Base-by-base conservation (phyloP, 2,888 invertebrate species). In the Creontiades dilutus region DNA sequence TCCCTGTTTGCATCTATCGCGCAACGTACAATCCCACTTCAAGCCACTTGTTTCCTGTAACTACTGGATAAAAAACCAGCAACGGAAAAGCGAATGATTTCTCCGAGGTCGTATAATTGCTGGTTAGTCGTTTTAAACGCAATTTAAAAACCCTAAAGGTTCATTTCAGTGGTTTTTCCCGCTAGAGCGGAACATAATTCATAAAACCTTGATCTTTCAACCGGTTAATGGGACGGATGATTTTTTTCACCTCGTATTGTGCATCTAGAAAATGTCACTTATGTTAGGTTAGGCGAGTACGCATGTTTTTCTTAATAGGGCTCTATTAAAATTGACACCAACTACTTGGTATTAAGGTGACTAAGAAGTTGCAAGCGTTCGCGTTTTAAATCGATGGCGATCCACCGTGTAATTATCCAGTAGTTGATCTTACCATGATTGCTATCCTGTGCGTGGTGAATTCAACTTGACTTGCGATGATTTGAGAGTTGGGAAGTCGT, bases 331-430 rank as follows among this genome's bases (percentile, higher is more conserved):
- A 12, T 14, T 52, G 52, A 52, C 3, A 11, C 1, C 3, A 12
- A 11, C 5, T 16, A 52, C 52, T 52, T 52, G 37, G 7, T 37
- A 7, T 37, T 52, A 52, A 52, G 52, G 52, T 52, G 52, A 52
- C 16, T 52, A 16, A 7, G 16, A 52, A 52, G 11, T 52, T 12
- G 1, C 11, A 52, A 52, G 14, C 11, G 52, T 12, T 12, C 52
- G 52, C 61, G 61, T 61, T 61, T 37, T 7, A 61, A 61, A 61
- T 16, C n/a, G 61, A 61, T n/a, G 37, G 37, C 61, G 61, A n/a
- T 61, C 7, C 61, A 19, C 0, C 61, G 3, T 9, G 61, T 61
- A 61, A 61, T 61, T 61, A 61, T 19, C 61, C n/a, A 61, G 19
- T 19, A 61, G 61, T 19, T 61, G 61, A 61, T 61, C 61, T 61